phyloP scores from a whole-genome alignment of 2,888 invertebrate species.

The Saturnia pavonia region DNA sequence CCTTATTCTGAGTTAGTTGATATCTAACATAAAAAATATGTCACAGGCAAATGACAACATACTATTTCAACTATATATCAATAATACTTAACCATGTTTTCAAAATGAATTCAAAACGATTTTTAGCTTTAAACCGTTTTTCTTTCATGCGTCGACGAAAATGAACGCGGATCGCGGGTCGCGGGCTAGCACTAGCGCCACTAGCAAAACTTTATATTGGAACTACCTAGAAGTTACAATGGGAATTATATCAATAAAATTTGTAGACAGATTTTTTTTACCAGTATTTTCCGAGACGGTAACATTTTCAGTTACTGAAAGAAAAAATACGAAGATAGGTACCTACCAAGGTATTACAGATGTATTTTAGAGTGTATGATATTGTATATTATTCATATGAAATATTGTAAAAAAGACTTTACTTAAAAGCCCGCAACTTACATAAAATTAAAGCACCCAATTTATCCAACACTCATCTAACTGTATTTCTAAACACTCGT shows the following conservation, averaged over 20 bases:
- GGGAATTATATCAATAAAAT: not conserved
- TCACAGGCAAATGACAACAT: constrained; percentile 11
- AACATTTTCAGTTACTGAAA: not conserved
- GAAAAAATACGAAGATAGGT: not conserved
- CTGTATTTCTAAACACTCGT: constrained; percentile 56
- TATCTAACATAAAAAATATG: constrained; percentile 20
- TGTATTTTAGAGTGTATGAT: constrained; percentile 44
- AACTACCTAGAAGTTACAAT: not conserved
- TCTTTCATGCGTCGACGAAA: not conserved
- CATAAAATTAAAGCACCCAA: constrained; percentile 75
- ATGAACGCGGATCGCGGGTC: not conserved
- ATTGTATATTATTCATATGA: constrained; percentile 51
- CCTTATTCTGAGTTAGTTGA: constrained; percentile 65
- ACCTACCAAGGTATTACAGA: not conserved
- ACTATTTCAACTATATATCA: not conserved
- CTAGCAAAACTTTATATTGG: not conserved
- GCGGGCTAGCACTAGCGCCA: not conserved
- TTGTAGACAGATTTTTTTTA: not conserved
- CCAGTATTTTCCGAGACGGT: not conserved
- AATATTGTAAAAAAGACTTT: constrained; percentile 55
- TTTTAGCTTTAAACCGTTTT: not conserved
- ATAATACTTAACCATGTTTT: not conserved
- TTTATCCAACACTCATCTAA: constrained; percentile 61
- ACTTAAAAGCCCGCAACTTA: constrained; percentile 62
- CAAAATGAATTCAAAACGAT: not conserved